A percentile compares a stretch with the other conserved stretches of the same genome.
Evolutionary conservation across 1,140 invertebrate species (phyloP).

Genomic region (Pseudomyrmex flavicornis): DNA sequence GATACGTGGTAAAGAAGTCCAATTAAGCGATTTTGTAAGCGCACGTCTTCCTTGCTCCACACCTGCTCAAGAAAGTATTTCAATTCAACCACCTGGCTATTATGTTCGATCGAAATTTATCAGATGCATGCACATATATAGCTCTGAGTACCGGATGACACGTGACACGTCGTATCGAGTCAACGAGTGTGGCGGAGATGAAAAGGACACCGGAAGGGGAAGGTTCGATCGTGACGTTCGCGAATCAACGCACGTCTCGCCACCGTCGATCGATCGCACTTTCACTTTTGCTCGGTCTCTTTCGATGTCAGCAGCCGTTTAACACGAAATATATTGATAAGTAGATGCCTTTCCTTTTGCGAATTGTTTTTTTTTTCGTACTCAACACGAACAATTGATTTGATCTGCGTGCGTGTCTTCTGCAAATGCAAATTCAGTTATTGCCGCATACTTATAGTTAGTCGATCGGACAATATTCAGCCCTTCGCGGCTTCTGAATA

Average conservation of each 20-base stretch:
- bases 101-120: constrained; percentile 62
- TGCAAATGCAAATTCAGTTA: constrained; percentile 8
- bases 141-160: constrained; percentile 40
- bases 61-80: constrained; percentile 36
- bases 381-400: background rate
- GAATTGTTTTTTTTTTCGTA: background rate
- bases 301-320: constrained; percentile 49
- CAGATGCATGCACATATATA: constrained; percentile 58
- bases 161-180: constrained; percentile 48
- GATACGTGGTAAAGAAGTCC: background rate
- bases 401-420: background rate
- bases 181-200: constrained; percentile 59
- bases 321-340: background rate
- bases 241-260: constrained; percentile 64
- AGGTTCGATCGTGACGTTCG: constrained; percentile 65
- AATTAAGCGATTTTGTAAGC: background rate
- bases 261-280: constrained; percentile 66
- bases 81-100: constrained; percentile 25
- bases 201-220: constrained; percentile 63
- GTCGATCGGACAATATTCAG: constrained; percentile 34
- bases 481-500: constrained; percentile 30
- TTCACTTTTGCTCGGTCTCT: constrained; percentile 64
- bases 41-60: background rate
- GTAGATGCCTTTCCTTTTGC: background rate
- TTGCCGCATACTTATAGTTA: background rate